Percentiles rank a stretch among this genome's conserved stretches.
Evolutionary conservation across 1,140 invertebrate species (phyloP).

Genomic region (Zaprionus tsacasi): DNA sequence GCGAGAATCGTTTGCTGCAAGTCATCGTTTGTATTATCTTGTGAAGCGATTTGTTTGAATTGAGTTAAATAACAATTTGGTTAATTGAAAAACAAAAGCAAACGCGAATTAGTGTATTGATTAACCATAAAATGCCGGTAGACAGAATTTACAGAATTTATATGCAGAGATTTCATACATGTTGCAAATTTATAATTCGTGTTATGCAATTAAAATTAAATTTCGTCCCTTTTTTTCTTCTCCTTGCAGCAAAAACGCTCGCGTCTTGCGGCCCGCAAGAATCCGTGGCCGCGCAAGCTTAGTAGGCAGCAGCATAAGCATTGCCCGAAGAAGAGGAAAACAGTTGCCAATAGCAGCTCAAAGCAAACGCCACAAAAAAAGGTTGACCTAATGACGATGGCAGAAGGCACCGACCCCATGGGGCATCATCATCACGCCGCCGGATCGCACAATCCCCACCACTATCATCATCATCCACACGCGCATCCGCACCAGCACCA

Average conservation of each 20-base stretch:
- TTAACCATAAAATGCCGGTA: constrained; percentile 14
- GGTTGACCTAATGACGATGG: constrained; percentile 84
- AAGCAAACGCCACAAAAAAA: constrained; percentile 70
- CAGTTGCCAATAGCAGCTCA: constrained; percentile 23
- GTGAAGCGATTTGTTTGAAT: neutral
- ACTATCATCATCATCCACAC: constrained; percentile 61
- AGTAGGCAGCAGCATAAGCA: constrained; percentile 6
- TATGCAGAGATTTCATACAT: neutral
- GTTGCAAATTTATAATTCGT: neutral
- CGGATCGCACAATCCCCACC: constrained; percentile 75
- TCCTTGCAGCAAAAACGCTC: constrained; percentile 37
- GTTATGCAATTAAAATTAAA: neutral
- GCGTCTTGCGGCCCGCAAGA: constrained; percentile 51
- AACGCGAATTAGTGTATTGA: neutral
- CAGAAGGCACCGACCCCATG: constrained; percentile 84
- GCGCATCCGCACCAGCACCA: constrained; percentile 65
- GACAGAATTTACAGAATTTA: neutral
- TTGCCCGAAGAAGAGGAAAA: constrained; percentile 21
- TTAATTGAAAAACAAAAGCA: neutral
- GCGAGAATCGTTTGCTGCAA: neutral
- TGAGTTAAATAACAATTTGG: neutral
- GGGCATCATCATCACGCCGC: constrained; percentile 81
- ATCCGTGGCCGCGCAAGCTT: constrained; percentile 36
- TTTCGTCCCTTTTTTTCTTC: neutral
- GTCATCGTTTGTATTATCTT: neutral